Evolutionary conservation across 2,888 invertebrate species (phyloP).

Genomic region (Pseudococcus longispinus): DNA sequence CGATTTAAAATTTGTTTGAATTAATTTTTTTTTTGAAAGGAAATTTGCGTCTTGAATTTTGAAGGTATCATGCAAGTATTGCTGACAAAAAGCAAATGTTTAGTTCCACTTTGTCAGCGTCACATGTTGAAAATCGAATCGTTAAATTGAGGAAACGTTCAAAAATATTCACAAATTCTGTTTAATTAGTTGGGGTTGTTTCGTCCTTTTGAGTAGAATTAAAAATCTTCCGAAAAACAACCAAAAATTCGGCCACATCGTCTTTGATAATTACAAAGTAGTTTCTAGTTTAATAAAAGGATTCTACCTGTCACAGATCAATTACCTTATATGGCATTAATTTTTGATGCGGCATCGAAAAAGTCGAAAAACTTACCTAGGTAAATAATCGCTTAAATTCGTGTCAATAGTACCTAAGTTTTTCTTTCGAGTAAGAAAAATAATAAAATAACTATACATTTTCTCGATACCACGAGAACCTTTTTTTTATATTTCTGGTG

Average conservation of each 20-base stretch:
- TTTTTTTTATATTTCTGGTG: neutral
- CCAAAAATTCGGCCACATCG: neutral
- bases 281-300: neutral
- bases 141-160: too few relatives aligned
- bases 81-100: too few relatives aligned
- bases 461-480: neutral
- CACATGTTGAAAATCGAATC: too few relatives aligned
- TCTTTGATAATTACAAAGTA: neutral
- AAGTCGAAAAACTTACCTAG: neutral
- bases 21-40: too few relatives aligned
- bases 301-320: neutral
- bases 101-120: too few relatives aligned
- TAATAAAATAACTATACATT: neutral
- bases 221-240: neutral
- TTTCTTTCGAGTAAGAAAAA: neutral
- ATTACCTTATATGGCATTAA: neutral
- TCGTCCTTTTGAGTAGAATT: neutral
- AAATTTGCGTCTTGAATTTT: too few relatives aligned
- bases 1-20: too few relatives aligned
- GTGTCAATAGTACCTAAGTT: neutral
- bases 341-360: neutral
- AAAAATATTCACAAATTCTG: too few relatives aligned
- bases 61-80: too few relatives aligned
- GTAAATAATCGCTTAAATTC: neutral
- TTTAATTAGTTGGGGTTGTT: too few relatives aligned